These are phyloP conservation scores for Myiotriccus ornatus DNA, from an alignment of 2,797 vertebrate species.

Conservation along the genomic window DNA sequence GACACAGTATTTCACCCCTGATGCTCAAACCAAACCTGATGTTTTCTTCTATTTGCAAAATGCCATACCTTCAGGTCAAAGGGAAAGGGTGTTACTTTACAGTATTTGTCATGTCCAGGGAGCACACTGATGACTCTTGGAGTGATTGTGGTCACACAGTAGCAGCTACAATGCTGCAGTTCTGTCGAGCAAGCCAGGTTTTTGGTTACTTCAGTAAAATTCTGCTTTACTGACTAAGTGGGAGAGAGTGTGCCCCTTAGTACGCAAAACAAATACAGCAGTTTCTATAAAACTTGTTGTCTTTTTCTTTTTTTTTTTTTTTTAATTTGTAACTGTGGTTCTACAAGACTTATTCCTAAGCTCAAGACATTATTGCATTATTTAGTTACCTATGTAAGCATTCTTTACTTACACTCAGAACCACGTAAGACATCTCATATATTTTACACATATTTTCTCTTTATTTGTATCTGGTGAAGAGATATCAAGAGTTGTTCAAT, in stretches of 20 bases:
- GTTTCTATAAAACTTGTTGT: not conserved
- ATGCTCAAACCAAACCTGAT: not conserved
- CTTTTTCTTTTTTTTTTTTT: not conserved
- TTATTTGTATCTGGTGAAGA: not conserved
- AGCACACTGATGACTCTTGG: not conserved
- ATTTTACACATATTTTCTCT: not conserved
- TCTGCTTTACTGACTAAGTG: not conserved
- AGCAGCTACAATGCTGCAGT: not conserved
- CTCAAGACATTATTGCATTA: not conserved
- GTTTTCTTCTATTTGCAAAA: not conserved
- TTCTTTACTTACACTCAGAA: not conserved
- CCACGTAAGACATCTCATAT: accelerated
- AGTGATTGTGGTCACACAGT: not conserved
- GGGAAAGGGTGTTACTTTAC: not conserved
- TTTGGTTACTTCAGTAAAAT: not conserved
- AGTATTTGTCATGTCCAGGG: not conserved
- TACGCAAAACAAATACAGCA: not conserved
- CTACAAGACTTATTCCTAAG: not conserved
- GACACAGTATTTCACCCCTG: not conserved
- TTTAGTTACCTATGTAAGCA: not conserved
- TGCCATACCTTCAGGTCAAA: not conserved
- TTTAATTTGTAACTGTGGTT: accelerated
- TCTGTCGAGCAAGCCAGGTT: not conserved
- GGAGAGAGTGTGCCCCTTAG: accelerated
- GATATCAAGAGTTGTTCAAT: not conserved